These are phyloP conservation scores for Elgaria multicarinata DNA, from an alignment of 2,113 vertebrate species.

Conservation along the genomic window DNA sequence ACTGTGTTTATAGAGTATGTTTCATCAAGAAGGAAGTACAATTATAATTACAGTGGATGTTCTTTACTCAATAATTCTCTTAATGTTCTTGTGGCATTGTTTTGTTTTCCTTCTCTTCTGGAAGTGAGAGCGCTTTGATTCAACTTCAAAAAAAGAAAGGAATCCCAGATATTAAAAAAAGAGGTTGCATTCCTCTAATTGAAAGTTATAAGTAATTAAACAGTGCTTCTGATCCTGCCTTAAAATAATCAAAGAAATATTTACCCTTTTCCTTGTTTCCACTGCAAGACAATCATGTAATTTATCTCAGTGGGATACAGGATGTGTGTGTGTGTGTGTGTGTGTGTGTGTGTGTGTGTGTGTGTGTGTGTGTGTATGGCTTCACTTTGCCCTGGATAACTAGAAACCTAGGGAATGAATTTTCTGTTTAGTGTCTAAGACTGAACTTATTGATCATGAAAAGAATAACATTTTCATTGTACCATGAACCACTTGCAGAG, in stretches of 20 bases:
- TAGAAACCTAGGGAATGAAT: slow-evolving; percentile 65
- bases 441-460: slow-evolving; percentile 69
- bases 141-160: background rate
- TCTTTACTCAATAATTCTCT: background rate
- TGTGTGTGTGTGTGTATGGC: slow-evolving; percentile 13
- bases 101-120: background rate
- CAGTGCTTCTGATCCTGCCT: background rate
- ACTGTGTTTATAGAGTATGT: background rate
- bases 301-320: slow-evolving; percentile 56
- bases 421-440: slow-evolving; percentile 49
- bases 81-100: background rate
- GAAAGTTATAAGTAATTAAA: slow-evolving; percentile 14
- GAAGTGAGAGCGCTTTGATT: background rate
- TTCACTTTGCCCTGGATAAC: slow-evolving; percentile 72
- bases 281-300: background rate
- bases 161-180: background rate
- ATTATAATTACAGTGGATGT: no score
- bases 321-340: background rate
- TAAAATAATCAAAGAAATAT: slow-evolving; percentile 14
- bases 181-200: slow-evolving; percentile 3
- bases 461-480: slow-evolving; percentile 56
- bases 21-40: background rate
- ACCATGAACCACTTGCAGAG: background rate
- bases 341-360: slow-evolving; percentile 16
- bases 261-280: slow-evolving; percentile 18